Evolutionary conservation across 2,797 vertebrate genomes (phyloP).

Genomic region (Yasuhikotakia modesta): DNA sequence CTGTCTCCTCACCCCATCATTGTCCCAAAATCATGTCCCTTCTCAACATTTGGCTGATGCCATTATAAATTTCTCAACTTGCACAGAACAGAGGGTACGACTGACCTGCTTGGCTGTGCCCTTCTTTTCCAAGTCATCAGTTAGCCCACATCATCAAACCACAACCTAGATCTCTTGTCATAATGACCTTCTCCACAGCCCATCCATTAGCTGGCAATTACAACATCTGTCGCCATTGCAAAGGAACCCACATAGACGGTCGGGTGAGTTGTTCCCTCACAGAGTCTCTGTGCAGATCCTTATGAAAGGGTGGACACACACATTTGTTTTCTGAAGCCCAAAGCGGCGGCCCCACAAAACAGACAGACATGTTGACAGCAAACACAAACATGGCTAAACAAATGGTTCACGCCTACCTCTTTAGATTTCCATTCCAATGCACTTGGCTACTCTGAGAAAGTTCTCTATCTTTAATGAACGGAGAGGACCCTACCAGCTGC

Average conservation of each 20-base stretch:
- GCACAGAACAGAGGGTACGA: conserved; percentile 64
- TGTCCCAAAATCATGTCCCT: conserved; percentile 64
- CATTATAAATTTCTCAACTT: conserved; percentile 66
- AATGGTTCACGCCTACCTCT: conserved; percentile 86
- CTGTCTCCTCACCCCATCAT: conserved; percentile 38
- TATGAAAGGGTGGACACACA: conserved; percentile 61
- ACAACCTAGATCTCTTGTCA: conserved; percentile 56
- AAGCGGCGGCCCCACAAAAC: conserved; percentile 75
- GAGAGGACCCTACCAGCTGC: conserved; percentile 84
- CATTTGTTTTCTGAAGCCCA: conserved; percentile 75
- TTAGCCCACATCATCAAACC: conserved; percentile 67
- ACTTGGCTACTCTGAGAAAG: conserved; percentile 80
- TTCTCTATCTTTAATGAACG: conserved; percentile 80
- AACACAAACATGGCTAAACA: conserved; percentile 88
- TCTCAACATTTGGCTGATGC: conserved; percentile 69
- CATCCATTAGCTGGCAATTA: conserved; percentile 87
- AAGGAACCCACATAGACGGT: conserved; percentile 72
- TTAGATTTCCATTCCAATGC: conserved; percentile 85
- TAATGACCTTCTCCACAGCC: conserved; percentile 79
- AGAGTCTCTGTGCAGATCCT: conserved; percentile 59
- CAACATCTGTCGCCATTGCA: conserved; percentile 83
- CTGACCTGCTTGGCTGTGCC: conserved; percentile 69
- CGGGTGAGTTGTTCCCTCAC: conserved; percentile 50
- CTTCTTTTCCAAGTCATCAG: conserved; percentile 64
- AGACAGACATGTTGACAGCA: conserved; percentile 86